Conservation (phyloP, 2,113 vertebrate species). For the Marcusenius ussheri region DNA sequence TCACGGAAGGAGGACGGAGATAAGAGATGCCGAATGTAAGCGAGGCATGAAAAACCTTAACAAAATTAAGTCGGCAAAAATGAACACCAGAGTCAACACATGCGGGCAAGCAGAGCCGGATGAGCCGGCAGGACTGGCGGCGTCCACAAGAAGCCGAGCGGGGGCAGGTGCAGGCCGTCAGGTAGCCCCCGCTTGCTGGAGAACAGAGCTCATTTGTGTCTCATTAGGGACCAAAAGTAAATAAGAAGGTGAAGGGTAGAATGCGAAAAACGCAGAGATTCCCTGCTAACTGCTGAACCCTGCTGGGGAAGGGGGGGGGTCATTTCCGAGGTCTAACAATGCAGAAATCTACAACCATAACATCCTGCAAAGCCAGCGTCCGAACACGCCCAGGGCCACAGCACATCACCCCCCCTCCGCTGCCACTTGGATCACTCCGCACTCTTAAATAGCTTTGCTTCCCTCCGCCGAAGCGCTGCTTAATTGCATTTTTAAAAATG, state of each 20-base stretch:
- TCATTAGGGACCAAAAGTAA: not conserved
- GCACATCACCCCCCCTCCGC: slow-evolving; percentile 4
- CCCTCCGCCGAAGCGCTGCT: slow-evolving; percentile 35
- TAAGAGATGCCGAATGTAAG: not conserved
- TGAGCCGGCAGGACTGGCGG: not conserved
- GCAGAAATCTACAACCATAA: not conserved
- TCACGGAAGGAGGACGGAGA: not conserved
- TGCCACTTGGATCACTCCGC: not conserved
- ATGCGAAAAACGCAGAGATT: not conserved
- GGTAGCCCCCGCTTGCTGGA: not conserved
- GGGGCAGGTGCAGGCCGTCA: not conserved
- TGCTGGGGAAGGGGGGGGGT: not conserved
- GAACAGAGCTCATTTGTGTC: not conserved
- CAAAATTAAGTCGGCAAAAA: not conserved
- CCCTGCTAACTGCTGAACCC: not conserved
- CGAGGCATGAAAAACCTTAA: not conserved
- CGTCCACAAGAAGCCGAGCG: too few species aligned
- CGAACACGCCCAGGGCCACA: not conserved
- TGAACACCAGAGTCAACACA: not conserved
- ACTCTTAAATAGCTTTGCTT: slow-evolving; percentile 43
- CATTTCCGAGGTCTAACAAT: not conserved
- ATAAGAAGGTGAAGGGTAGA: not conserved
- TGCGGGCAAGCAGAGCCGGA: not conserved
- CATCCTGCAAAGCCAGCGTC: not conserved
- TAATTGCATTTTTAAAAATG: slow-evolving; percentile 45